Conservation (phyloP, 2,888 invertebrate genomes). For the Tiliacea citrago region DNA sequence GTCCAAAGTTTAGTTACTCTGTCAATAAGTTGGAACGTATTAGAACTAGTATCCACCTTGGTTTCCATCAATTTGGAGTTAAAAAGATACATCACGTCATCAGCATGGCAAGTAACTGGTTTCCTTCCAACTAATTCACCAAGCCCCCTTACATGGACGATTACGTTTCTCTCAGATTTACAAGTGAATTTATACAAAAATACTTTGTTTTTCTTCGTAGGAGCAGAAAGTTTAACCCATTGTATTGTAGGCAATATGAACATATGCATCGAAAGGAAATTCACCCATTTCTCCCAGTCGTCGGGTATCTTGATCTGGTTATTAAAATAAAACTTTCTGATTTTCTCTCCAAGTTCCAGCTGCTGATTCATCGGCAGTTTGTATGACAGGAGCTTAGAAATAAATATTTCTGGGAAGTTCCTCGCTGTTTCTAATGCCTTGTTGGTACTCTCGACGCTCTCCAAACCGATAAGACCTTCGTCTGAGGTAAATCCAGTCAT, state of each 20-base stretch:
- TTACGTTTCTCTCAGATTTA: conserved; percentile 70
- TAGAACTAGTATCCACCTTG: conserved; percentile 55
- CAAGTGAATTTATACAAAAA: conserved; percentile 72
- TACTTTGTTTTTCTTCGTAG: conserved; percentile 63
- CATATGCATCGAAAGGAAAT: conserved; percentile 56
- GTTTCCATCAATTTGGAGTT: conserved; percentile 53
- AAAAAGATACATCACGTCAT: conserved; percentile 73
- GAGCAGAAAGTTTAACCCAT: conserved; percentile 64
- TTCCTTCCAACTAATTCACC: conserved; percentile 46
- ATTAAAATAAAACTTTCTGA: conserved; percentile 68
- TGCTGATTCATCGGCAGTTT: conserved; percentile 57
- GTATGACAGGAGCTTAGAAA: conserved; percentile 49
- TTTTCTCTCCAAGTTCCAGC: conserved; percentile 64
- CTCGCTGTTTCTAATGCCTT: conserved; percentile 26
- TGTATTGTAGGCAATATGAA: conserved; percentile 63
- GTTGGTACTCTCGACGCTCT: conserved; percentile 24
- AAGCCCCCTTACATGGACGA: conserved; percentile 51
- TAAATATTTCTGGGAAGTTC: conserved; percentile 58
- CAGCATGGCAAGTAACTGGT: conserved; percentile 67
- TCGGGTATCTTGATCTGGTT: conserved; percentile 53
- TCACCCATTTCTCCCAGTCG: conserved; percentile 61
- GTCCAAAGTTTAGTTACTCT: conserved; percentile 73
- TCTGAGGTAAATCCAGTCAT: conserved; percentile 92
- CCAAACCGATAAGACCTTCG: conserved; percentile 89
- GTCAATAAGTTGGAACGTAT: conserved; percentile 67